Base-by-base conservation (phyloP, 2,888 invertebrate species). In the Yponomeuta evonymella region DNA sequence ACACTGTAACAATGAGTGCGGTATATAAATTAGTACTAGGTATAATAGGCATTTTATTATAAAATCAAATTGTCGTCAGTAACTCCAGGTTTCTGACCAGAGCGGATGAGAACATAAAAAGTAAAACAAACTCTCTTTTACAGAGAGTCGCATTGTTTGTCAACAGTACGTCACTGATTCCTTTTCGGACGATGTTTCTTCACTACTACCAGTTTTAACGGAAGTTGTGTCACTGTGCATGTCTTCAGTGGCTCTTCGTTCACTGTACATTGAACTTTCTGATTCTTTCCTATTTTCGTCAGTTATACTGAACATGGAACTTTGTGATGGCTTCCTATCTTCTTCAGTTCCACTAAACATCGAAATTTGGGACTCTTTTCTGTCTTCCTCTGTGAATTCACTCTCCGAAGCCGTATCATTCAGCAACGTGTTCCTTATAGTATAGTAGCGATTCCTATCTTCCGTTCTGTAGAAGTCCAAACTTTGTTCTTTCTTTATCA, bases 401-500 rank as follows among this genome's bases (percentile, higher is more conserved):
- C 72, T 67, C 15, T 75, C 75, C 10, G 74, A 75, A 43, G 78
- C 76, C 70, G 74, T 72, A 64, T 83, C 79, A 66, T 77, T 80
- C 15, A 80, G 75, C 30, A 80, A 74, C 1, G 79, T 78, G 58
- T 82, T 81, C 69, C 82, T 80, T 10, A 84, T 73, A 23, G 79
- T 78, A 70, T 81, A 85, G 71, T 85, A 82, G 12, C 83, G 81
- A 51, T 74, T 77, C 71, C 84, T 82, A 23, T 82, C 81, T 69
- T 84, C 78, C 1, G 74, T 77, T 73, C 81, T 82, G 71, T 86
- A 88, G 72, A 81, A 89, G 67, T 83, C 77, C 70, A 77, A 76
- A 72, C 86, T 82, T 33, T 84, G 77, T 65, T 88, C 81, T 73
- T 87, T 91, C 74, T 84, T 88, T 71, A 93, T 87, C 70, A 94